phyloP scores from a whole-genome alignment of 2,888 invertebrate genomes.

The Andrena minutula region DNA sequence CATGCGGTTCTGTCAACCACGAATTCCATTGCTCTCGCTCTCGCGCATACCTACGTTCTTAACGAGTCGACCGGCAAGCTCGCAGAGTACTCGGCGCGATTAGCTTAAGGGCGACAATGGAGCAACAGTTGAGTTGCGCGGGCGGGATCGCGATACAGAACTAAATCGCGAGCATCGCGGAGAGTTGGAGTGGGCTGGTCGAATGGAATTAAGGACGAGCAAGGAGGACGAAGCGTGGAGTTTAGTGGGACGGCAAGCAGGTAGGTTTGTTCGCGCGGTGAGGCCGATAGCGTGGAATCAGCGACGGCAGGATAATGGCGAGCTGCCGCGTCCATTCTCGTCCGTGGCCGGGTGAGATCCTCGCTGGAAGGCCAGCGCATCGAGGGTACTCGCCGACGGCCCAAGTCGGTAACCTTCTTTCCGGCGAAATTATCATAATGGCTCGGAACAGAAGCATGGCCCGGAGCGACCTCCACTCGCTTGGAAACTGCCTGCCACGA shows the following conservation, averaged over 20 bases:
- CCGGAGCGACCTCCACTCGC: constrained; percentile 76
- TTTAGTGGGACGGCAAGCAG: neutral
- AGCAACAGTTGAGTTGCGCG: neutral
- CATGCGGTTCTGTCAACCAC: too few relatives aligned
- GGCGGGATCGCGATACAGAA: neutral
- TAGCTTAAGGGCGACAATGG: neutral
- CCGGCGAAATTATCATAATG: constrained; percentile 84
- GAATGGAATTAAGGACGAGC: neutral
- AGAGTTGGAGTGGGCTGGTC: neutral
- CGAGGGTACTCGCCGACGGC: constrained; percentile 57
- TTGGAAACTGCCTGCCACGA: constrained; percentile 65
- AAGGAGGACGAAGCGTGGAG: neutral
- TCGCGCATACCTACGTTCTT: too few relatives aligned
- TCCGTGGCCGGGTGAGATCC: constrained; percentile 46
- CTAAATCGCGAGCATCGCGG: neutral
- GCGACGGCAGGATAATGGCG: constrained; percentile 57
- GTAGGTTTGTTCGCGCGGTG: constrained; percentile 16
- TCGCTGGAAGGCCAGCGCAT: constrained; percentile 37
- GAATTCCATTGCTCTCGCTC: neutral
- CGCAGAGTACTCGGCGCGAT: neutral
- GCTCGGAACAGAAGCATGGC: constrained; percentile 83
- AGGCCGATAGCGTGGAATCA: constrained; percentile 54
- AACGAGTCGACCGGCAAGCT: too few relatives aligned
- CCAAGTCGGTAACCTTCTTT: constrained; percentile 81
- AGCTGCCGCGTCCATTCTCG: constrained; percentile 36